These are phyloP conservation scores for Aleiodes sp. DNA, from an alignment of 1,140 invertebrate genomes.

Conservation along the genomic window DNA sequence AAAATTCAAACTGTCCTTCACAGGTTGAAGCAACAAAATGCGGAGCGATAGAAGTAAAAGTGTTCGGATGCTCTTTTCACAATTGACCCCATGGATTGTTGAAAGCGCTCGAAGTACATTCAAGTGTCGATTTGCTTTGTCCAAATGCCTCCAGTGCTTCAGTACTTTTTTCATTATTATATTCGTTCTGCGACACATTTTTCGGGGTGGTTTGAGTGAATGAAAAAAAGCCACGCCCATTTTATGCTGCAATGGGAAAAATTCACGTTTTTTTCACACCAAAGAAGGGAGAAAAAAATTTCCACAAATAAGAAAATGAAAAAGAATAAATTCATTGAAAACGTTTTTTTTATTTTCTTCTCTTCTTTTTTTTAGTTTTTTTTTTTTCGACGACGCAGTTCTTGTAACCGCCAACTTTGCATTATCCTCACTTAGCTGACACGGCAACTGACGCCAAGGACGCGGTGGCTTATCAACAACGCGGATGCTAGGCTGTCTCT, in stretches of 20 bases:
- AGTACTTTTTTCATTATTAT: background rate
- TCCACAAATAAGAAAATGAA: background rate
- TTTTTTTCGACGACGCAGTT: background rate
- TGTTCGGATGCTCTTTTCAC: slow-evolving; percentile 1
- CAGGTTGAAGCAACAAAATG: background rate
- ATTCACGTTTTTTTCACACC: background rate
- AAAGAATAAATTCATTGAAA: too few relatives aligned
- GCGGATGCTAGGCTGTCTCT: background rate
- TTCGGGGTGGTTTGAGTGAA: too few relatives aligned
- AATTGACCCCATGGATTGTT: slow-evolving; percentile 6
- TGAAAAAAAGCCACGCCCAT: background rate
- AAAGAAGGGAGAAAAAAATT: background rate
- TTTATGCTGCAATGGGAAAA: background rate
- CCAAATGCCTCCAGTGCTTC: background rate
- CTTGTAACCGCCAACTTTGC: background rate
- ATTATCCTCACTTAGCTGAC: background rate
- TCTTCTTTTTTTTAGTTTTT: background rate
- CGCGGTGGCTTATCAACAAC: slow-evolving; percentile 8
- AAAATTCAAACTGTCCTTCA: background rate
- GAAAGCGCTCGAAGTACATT: slow-evolving; percentile 14
- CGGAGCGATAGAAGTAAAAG: background rate
- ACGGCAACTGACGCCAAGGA: background rate
- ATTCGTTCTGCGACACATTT: background rate
- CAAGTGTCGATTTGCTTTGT: slow-evolving; percentile 11
- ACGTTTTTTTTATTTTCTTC: too few relatives aligned